Percentiles rank a stretch among this genome's conserved stretches.
phyloP scores from a whole-genome alignment of 2,797 vertebrate species.

The Esox masquinongy region DNA sequence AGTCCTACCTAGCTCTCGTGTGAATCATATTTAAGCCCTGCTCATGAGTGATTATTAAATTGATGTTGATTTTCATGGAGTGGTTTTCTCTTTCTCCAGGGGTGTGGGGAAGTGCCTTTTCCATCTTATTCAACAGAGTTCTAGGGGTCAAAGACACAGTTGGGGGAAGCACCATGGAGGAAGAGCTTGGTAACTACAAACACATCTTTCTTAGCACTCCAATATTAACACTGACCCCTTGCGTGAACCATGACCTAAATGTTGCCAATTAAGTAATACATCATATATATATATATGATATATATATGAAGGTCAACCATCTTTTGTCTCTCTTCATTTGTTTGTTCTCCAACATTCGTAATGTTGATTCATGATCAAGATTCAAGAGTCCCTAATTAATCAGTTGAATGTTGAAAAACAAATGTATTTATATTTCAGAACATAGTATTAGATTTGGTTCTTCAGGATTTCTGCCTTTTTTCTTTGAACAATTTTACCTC shows the following conservation, averaged over 20 bases:
- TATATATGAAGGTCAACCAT: background rate
- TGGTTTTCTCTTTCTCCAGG: slow-evolving; percentile 69
- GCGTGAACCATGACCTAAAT: background rate
- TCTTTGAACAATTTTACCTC: no score
- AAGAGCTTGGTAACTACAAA: slow-evolving; percentile 89
- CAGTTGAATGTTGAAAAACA: no score
- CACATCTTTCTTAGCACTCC: background rate
- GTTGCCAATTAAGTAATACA: background rate
- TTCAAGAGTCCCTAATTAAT: no score
- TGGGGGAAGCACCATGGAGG: slow-evolving; percentile 92
- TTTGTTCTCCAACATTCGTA: no score
- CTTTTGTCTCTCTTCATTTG: no score
- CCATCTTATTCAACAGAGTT: slow-evolving; percentile 97
- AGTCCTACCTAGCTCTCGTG: no score
- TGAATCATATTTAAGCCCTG: no score
- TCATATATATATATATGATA: background rate
- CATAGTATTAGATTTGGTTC: no score
- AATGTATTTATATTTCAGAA: no score
- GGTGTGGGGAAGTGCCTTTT: slow-evolving; percentile 98
- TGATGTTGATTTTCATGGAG: slow-evolving; percentile 3
- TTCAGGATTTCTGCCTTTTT: no score
- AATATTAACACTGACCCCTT: background rate
- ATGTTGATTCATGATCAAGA: no score
- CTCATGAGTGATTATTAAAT: background rate
- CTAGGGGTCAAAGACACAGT: slow-evolving; percentile 85